phyloP scores from a whole-genome alignment of 2,113 vertebrate species.

The Prunella fulvescens region DNA sequence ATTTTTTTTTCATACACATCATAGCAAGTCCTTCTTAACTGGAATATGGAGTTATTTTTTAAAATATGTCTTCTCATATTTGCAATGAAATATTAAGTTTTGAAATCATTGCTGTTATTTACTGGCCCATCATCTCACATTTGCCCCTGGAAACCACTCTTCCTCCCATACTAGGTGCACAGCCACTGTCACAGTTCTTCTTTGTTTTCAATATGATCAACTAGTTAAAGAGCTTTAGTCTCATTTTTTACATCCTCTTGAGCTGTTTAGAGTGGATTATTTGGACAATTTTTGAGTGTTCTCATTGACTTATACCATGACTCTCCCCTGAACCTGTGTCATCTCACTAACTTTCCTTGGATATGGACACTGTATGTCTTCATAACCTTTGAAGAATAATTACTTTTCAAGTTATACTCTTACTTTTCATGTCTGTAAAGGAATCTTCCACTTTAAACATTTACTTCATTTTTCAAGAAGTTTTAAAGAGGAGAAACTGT shows the following conservation, averaged over 20 bases:
- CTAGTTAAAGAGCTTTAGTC: not conserved
- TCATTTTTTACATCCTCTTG: not conserved
- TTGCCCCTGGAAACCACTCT: not conserved
- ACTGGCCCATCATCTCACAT: not conserved
- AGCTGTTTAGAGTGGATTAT: not conserved
- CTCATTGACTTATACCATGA: not conserved
- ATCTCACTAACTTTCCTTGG: not conserved
- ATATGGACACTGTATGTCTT: not conserved
- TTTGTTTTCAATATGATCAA: not conserved
- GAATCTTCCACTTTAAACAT: not conserved
- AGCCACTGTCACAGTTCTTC: not conserved
- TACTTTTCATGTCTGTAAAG: not conserved
- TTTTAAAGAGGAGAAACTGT: not conserved
- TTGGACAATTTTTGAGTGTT: not conserved
- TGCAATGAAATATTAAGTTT: not conserved
- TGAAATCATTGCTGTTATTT: not conserved
- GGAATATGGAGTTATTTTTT: not conserved
- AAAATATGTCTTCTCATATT: not conserved
- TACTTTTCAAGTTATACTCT: not conserved
- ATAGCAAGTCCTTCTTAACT: not conserved
- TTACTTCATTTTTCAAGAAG: not conserved
- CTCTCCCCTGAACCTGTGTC: not conserved
- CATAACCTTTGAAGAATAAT: not conserved
- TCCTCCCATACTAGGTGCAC: not conserved
- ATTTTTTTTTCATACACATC: not conserved